Evolutionary conservation across 1,140 invertebrate species (phyloP).

Genomic region (Papilio dardanus): DNA sequence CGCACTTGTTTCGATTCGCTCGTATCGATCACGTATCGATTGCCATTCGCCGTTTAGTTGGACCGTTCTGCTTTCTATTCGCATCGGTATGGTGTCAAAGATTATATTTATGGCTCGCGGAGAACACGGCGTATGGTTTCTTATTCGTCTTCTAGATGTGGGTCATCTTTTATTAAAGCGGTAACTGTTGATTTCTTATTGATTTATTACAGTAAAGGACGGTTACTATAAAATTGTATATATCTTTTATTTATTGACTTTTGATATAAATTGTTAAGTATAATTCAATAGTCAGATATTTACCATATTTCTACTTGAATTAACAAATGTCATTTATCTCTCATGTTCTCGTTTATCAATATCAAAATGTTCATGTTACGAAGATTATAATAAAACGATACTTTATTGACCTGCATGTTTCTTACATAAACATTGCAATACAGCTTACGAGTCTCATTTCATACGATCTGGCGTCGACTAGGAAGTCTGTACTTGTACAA

Average conservation of each 20-base stretch:
- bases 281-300: not conserved
- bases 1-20: conserved; percentile 29
- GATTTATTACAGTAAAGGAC: conserved; percentile 13
- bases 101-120: conserved; percentile 30
- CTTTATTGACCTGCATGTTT: not conserved
- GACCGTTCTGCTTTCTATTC: conserved; percentile 36
- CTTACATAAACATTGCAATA: conserved; percentile 1
- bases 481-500: not conserved
- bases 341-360: not conserved
- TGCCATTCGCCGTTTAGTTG: conserved; percentile 25
- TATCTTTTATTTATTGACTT: conserved; percentile 1
- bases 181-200: conserved; percentile 34
- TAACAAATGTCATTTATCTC: too few relatives aligned
- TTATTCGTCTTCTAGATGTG: conserved; percentile 17
- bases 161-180: conserved; percentile 33
- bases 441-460: conserved; percentile 4
- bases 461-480: not conserved
- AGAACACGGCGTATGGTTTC: conserved; percentile 26
- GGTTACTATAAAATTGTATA: conserved; percentile 3
- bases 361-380: not conserved
- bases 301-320: not conserved
- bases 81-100: conserved; percentile 32
- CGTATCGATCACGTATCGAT: conserved; percentile 34
- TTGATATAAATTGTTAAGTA: not conserved
- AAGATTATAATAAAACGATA: not conserved